Evolutionary conservation across 2,113 vertebrate genomes (phyloP).

Genomic region (Pipra filicauda): DNA sequence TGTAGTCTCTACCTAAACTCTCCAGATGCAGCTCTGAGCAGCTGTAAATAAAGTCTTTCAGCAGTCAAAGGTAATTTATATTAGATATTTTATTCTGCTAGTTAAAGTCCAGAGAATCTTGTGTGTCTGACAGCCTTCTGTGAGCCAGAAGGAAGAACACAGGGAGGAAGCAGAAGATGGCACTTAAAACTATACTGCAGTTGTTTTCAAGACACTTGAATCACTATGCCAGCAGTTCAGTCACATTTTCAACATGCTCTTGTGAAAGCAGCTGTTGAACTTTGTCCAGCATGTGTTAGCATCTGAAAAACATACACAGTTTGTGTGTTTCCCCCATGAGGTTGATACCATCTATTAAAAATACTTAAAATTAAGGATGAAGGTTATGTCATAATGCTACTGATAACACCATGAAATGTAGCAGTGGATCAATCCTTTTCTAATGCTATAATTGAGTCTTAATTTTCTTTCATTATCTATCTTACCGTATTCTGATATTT

Average conservation of each 20-base stretch:
- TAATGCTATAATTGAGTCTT: not conserved
- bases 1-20: constrained; percentile 37
- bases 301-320: not conserved
- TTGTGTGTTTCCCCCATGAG: not conserved
- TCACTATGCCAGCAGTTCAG: not conserved
- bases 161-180: not conserved
- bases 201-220: constrained; percentile 7
- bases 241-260: not conserved
- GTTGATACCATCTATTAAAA: not conserved
- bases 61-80: constrained; percentile 56
- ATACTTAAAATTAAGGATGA: not conserved
- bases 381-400: not conserved
- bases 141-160: constrained; percentile 1
- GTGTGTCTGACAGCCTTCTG: constrained; percentile 27
- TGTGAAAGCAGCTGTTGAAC: constrained; percentile 27
- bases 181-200: not conserved
- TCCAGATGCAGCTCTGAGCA: constrained; percentile 50
- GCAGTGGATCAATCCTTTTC: not conserved
- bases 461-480: not conserved
- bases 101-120: not conserved
- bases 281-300: constrained; percentile 7
- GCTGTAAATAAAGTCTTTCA: constrained; percentile 61
- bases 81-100: constrained; percentile 44
- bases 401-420: not conserved
- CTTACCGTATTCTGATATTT: not conserved